phyloP scores from a whole-genome alignment of 2,888 invertebrate species.

The Acrocyrtus sp. region DNA sequence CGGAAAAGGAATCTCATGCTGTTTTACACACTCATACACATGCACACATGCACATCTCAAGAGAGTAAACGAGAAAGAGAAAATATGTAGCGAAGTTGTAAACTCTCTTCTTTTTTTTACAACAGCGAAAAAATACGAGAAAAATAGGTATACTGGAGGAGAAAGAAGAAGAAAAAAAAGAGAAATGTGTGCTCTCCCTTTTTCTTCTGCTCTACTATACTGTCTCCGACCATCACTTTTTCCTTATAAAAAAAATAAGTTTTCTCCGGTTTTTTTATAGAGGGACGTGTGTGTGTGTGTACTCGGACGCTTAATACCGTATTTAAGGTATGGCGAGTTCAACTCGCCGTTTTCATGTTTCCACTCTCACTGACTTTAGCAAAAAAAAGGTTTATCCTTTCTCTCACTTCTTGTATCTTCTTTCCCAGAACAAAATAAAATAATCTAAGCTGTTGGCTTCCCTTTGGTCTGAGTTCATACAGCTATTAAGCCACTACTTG shows the following conservation, averaged over 20 bases:
- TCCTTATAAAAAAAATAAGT: no score
- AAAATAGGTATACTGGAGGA: slow-evolving; percentile 20
- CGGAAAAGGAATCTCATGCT: slow-evolving; percentile 52
- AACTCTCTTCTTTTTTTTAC: no score
- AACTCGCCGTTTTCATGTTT: no score
- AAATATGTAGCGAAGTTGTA: no score
- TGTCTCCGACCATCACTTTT: no score
- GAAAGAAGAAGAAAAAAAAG: neutral
- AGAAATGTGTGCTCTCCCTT: neutral
- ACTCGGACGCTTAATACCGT: no score
- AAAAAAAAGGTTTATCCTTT: slow-evolving; percentile 29
- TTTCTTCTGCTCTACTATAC: no score
- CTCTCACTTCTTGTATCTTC: neutral
- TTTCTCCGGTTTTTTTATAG: no score
- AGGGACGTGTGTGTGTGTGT: no score
- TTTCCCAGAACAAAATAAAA: slow-evolving; percentile 15
- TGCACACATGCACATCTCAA: slow-evolving; percentile 36
- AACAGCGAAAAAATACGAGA: neutral
- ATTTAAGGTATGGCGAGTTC: no score
- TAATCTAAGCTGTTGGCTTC: slow-evolving; percentile 41
- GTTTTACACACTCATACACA: slow-evolving; percentile 48
- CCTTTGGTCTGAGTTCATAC: slow-evolving; percentile 30
- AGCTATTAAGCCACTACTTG: slow-evolving; percentile 45
- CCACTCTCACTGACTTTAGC: no score
- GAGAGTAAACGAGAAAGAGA: slow-evolving; percentile 16